Evolutionary conservation across 2,797 vertebrate species (phyloP), one percentile per base, ranked within the genome.

Genomic region (Ibycter americanus): DNA sequence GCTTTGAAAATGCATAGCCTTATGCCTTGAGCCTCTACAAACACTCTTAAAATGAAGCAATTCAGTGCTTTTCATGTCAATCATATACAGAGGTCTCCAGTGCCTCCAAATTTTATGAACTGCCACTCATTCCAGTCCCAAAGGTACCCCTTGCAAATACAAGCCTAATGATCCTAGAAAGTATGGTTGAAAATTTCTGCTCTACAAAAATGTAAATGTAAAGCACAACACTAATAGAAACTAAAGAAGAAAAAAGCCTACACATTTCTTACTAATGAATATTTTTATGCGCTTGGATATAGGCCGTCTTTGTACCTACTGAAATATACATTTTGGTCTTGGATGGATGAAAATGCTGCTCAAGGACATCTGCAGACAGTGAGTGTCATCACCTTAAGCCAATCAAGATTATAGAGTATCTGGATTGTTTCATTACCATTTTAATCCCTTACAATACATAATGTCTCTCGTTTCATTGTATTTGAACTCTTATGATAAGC

Each of bases 91-190:
- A 92, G 29, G 61, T 86, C 85, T 93, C 84, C 54, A 89, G 29
- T 55, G 62, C 27, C 76, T 92, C 59, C 6, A 25, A 61, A 78
- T 91, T 92, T 95, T 85, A 85, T 44, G 56, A 86, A 54, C 83
- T 87, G 84, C 54, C 84, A 85, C 29, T 95, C 82, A 86, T 83
- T 79, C 47, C n/a, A 78, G 12, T 88, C 87, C 81, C 91, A 95
- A 65, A 89, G 91, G 56, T 66, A 40, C 6, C 22, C 9, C 72
- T n/a, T 42, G 49, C 68, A 94, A 94, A 92, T 49, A 86, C 10
- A 77, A 73, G 46, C 36, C 70, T 89, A 92, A 94, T 86, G 63
- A 94, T 26, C 59, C 29, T 61, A 46, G 61, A 80, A 96, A 87
- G 52, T 22, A 59, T 2, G 18, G 36, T 5, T 89, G 72, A 85